Conservation (phyloP, 2,888 invertebrate genomes). For the Cantharis lateralis region DNA sequence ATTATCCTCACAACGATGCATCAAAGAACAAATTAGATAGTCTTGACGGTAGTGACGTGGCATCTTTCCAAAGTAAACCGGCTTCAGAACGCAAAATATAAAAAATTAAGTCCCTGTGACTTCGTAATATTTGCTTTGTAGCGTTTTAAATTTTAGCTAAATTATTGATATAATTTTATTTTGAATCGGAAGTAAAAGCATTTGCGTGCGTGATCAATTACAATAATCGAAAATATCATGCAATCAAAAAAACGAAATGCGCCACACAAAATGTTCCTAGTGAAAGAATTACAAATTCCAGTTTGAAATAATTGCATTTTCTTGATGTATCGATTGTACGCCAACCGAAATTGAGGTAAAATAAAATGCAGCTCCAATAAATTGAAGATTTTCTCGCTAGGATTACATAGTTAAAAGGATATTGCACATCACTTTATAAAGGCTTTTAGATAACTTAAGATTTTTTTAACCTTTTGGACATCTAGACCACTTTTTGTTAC, state of each 20-base stretch:
- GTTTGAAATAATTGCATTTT: not conserved
- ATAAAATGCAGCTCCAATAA: not conserved
- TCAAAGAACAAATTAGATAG: not conserved
- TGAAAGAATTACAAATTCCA: not conserved
- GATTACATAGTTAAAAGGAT: not conserved
- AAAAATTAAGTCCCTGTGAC: not conserved
- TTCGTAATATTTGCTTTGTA: not conserved
- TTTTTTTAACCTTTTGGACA: not conserved
- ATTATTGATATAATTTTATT: not conserved
- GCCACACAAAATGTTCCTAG: not conserved
- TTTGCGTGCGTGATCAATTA: not conserved
- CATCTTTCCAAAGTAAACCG: not conserved
- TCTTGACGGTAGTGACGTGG: not conserved
- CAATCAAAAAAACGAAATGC: not conserved
- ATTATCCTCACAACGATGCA: not conserved
- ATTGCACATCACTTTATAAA: not conserved
- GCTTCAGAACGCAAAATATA: not conserved
- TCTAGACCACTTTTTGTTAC: not conserved
- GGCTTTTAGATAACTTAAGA: not conserved
- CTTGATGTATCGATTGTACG: not conserved
- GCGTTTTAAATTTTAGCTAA: not conserved
- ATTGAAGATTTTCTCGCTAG: not conserved
- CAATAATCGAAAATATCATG: not conserved
- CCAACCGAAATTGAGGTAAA: not conserved
- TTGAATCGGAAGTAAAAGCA: not conserved